Conservation (phyloP, 2,113 vertebrate genomes). For the Boleophthalmus pectinirostris region DNA sequence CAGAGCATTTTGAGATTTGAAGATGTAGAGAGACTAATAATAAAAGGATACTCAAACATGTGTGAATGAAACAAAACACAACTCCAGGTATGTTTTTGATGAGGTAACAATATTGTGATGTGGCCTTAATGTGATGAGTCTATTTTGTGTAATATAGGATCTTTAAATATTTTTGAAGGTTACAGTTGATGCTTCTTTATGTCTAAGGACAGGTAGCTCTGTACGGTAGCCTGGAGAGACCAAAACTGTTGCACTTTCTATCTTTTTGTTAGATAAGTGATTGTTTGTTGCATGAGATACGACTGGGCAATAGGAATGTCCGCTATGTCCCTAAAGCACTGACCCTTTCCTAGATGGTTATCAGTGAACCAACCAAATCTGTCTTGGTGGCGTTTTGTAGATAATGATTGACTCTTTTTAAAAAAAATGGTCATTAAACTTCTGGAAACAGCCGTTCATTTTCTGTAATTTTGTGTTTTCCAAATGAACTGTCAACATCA, state of each 20-base stretch:
- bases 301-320: conserved; percentile 30
- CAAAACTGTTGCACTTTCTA: neutral
- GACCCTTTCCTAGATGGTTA: conserved; percentile 39
- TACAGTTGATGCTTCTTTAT: neutral
- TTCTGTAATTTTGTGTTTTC: conserved; percentile 8
- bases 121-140: too few relatives aligned
- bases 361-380: conserved; percentile 34
- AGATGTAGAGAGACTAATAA: too few relatives aligned
- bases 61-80: too few relatives aligned
- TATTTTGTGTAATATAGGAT: too few relatives aligned
- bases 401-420: conserved; percentile 32
- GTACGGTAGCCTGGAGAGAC: neutral
- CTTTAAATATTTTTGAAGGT: neutral
- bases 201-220: neutral
- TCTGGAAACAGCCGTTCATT: conserved; percentile 9
- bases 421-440: conserved; percentile 5
- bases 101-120: too few relatives aligned
- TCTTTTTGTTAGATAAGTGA: conserved; percentile 1
- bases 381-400: conserved; percentile 10
- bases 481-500: conserved; percentile 38
- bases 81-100: too few relatives aligned
- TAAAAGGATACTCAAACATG: too few relatives aligned
- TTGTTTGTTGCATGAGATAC: conserved; percentile 17
- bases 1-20: too few relatives aligned
- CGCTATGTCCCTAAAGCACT: conserved; percentile 21